A percentile compares a stretch with the other conserved stretches of the same genome.
phyloP scores from a whole-genome alignment of 2,797 vertebrate genomes.

The Thripadectes ignobilis region DNA sequence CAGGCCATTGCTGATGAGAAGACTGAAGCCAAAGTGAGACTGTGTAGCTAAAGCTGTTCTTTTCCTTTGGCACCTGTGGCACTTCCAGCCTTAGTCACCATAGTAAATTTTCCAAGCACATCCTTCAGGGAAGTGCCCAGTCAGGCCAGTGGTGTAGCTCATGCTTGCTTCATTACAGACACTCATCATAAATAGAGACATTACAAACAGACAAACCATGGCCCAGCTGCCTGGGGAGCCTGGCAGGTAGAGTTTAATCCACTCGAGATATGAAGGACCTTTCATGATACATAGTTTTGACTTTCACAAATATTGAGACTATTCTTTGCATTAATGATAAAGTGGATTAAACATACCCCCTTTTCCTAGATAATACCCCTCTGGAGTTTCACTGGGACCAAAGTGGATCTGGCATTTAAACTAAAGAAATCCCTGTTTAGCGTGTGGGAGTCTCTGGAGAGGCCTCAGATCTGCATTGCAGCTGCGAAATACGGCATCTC shows the following conservation, averaged over 20 bases:
- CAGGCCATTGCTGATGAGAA: background rate
- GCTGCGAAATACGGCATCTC: slow-evolving; percentile 20
- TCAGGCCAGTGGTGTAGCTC: background rate
- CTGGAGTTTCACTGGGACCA: slow-evolving; percentile 47
- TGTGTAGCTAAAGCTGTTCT: background rate
- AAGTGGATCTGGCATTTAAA: slow-evolving; percentile 39
- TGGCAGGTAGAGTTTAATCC: background rate
- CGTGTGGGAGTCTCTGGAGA: slow-evolving; percentile 23
- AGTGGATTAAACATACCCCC: background rate
- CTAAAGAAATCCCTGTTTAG: slow-evolving; percentile 39
- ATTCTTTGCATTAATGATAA: slow-evolving; percentile 41
- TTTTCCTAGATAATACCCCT: slow-evolving; percentile 23
- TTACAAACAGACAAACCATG: background rate
- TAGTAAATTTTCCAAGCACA: background rate
- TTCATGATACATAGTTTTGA: background rate
- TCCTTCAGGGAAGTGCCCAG: background rate
- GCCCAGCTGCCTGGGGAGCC: background rate
- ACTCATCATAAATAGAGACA: background rate
- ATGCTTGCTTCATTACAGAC: background rate
- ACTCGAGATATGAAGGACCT: background rate
- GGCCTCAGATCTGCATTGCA: slow-evolving; percentile 42
- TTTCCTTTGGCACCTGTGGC: background rate
- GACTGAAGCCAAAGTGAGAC: background rate
- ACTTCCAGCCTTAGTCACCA: background rate
- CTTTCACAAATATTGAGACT: slow-evolving; percentile 48